These are phyloP conservation scores for Strix aluco DNA, from an alignment of 2,113 vertebrate species.

Conservation along the genomic window DNA sequence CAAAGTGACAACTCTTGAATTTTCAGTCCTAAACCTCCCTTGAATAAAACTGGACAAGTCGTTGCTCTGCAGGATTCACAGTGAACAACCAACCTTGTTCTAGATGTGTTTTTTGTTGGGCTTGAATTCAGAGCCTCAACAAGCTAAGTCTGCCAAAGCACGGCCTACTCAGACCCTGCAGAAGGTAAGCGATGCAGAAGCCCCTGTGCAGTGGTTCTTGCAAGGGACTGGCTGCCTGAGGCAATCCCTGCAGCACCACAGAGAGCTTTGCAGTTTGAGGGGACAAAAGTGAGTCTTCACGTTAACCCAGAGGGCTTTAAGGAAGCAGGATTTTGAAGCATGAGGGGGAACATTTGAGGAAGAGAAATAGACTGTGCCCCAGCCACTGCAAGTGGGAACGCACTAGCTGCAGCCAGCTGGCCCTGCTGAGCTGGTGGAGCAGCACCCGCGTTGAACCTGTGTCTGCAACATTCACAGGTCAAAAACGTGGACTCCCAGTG, in stretches of 20 bases:
- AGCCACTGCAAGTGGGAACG: rapidly evolving
- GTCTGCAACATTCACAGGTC: rapidly evolving
- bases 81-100: rapidly evolving
- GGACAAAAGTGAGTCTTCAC: background rate
- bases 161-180: rapidly evolving
- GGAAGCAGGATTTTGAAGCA: background rate
- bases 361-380: background rate
- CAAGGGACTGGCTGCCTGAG: no score
- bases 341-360: rapidly evolving
- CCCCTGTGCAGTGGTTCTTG: rapidly evolving
- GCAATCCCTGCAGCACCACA: background rate
- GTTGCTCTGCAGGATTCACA: background rate
- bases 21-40: background rate
- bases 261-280: background rate
- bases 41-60: background rate
- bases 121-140: background rate
- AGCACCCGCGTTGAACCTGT: no score
- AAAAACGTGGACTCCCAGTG: background rate
- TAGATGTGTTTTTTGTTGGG: background rate
- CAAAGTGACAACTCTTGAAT: background rate
- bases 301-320: background rate
- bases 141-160: background rate
- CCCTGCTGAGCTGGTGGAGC: background rate
- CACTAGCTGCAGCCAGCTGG: background rate
- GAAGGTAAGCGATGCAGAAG: background rate